Conservation (phyloP, 2,797 vertebrate genomes). For the Chloroceryle inda region DNA sequence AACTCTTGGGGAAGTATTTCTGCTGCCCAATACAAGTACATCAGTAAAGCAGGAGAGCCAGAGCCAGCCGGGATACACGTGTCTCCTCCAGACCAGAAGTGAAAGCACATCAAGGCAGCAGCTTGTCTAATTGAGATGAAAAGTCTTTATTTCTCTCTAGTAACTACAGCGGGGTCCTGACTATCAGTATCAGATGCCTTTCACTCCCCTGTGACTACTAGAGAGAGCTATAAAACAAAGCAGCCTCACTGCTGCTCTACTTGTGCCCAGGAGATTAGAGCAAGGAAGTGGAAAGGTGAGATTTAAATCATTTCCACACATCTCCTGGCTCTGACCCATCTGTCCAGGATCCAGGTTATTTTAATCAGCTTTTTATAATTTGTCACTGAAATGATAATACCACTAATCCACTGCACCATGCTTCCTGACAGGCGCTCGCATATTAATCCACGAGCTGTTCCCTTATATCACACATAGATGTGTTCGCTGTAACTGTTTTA, state of each 20-base stretch:
- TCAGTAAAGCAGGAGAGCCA: not conserved
- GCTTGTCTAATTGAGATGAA: not conserved
- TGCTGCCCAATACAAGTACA: not conserved
- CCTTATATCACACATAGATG: not conserved
- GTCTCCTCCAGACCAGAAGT: not conserved
- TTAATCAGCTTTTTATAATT: conserved; percentile 45
- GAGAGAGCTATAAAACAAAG: not conserved
- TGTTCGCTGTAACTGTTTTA: not conserved
- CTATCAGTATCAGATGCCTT: not conserved
- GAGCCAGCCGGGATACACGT: not conserved
- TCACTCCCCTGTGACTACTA: not conserved
- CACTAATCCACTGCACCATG: not conserved
- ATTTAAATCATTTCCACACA: conserved; percentile 22
- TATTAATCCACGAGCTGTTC: conserved; percentile 4
- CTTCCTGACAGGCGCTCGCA: conserved; percentile 25
- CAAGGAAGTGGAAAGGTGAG: not conserved
- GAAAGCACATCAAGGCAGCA: not conserved
- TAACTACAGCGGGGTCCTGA: not conserved
- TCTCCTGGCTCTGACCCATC: not conserved
- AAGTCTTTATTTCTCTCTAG: not conserved
- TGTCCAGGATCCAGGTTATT: conserved; percentile 13
- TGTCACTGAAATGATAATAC: conserved; percentile 16
- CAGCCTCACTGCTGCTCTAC: not conserved
- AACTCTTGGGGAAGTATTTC: conserved; percentile 22
- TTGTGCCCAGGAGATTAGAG: not conserved